Base-by-base conservation (phyloP, 1,140 invertebrate genomes). In the Drosophila lini region DNA sequence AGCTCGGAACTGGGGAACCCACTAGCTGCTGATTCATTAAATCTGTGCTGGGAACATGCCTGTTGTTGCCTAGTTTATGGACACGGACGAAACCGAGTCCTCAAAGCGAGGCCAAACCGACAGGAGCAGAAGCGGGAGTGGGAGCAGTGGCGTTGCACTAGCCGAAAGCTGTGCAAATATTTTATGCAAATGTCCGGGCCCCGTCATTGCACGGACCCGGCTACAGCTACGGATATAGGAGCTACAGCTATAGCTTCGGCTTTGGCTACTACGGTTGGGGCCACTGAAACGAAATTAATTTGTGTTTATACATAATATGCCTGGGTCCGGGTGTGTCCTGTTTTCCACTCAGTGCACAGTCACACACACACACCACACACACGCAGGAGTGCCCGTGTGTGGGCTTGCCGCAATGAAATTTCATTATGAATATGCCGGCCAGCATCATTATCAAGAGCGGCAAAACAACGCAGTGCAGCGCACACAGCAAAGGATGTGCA, bases 261-360 rank as follows among this genome's bases (percentile, higher is more conserved):
- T 68, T 47, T 64, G 65, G 83, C 83, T 86, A 67, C 64, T 88
- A 88, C 80, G 83, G 83, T 86, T 86, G 81, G 83, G 80, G 83
- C 83, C 83, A 88, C 83, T 88, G 89, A 88, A 91, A 91, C 89
- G 88, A 91, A 91, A 91, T 91, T 91, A 91, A 91, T 91, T 91
- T 91, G 88, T 91, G 88, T 91, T 91, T 91, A 91, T 91, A 91
- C 88, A 91, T 91, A 91, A 91, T 91, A 91, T 89, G 84, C 84
- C 80, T 79, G 83, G 77, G 80, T 74, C 52, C 74, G 67, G 65
- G 57, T 47, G 60, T 74, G 53, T 74, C 64, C 57, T 55, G 63
- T 73, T 76, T 76, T 52, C 78, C 74, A 67, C 68, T 78, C 60
- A 78, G 60, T 85, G 68, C 73, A 68, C 64, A 84, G 53, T 80